A percentile compares a stretch with the other conserved stretches of the same genome.
Evolutionary conservation across 2,888 invertebrate genomes (phyloP).

Genomic region (Limnephilus lunatus): DNA sequence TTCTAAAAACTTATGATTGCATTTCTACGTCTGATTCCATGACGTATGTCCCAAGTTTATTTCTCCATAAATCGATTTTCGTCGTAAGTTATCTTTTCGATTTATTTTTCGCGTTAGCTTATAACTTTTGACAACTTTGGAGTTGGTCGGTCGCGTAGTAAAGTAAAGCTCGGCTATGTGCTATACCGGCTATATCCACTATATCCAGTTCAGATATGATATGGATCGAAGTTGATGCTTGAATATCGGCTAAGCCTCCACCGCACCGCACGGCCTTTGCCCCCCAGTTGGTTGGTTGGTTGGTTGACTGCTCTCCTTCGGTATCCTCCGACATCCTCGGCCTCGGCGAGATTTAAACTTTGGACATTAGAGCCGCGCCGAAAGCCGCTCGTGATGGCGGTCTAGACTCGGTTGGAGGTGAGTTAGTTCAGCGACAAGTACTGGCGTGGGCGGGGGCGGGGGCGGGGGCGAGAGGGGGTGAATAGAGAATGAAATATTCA

Average conservation of each 20-base stretch:
- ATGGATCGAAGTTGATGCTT: neutral
- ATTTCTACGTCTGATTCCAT: neutral
- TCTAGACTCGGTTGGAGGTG: neutral
- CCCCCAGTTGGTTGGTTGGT: neutral
- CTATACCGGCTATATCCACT: neutral
- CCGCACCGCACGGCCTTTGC: neutral
- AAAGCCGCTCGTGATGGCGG: neutral
- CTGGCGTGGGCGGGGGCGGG: neutral
- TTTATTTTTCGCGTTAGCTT: neutral
- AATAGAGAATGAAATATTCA: constrained; percentile 18
- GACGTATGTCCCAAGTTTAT: neutral
- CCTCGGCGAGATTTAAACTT: constrained; percentile 10
- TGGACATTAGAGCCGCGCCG: neutral
- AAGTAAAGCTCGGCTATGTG: neutral
- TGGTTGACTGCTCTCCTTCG: neutral
- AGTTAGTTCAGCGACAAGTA: neutral
- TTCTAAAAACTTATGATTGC: neutral
- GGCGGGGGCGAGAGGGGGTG: neutral
- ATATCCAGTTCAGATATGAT: neutral
- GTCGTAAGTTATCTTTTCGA: neutral
- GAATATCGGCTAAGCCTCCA: neutral
- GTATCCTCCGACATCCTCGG: neutral
- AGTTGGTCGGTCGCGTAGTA: neutral
- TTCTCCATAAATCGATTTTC: neutral
- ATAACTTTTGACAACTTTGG: neutral